Evolutionary conservation across 2,113 vertebrate genomes (phyloP).

Genomic region (Heterotis niloticus): DNA sequence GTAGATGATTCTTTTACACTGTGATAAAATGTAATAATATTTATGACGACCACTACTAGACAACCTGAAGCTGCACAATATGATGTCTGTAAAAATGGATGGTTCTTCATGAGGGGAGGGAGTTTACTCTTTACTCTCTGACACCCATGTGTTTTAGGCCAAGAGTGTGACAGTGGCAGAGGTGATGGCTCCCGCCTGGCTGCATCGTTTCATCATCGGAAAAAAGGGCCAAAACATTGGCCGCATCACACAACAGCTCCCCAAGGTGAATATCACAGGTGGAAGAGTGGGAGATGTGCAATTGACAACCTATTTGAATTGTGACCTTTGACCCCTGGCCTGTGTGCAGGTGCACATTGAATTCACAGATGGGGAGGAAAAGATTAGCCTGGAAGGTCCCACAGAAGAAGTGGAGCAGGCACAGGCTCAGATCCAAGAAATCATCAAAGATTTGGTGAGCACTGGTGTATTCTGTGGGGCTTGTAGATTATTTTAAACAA

Average conservation of each 20-base stretch:
- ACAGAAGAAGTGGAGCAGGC: constrained; percentile 69
- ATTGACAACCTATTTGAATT: not conserved
- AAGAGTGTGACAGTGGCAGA: constrained; percentile 69
- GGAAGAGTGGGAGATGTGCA: not conserved
- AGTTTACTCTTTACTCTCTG: not conserved
- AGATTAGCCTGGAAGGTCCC: constrained; percentile 70
- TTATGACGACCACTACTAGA: too few relatives aligned
- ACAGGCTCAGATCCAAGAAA: constrained; percentile 69
- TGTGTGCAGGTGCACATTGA: constrained; percentile 67
- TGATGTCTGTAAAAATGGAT: not conserved
- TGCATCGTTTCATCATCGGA: constrained; percentile 78
- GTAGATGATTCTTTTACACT: too few relatives aligned
- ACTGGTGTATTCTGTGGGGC: not conserved
- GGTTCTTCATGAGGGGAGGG: not conserved
- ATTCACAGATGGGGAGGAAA: constrained; percentile 73
- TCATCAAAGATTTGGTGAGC: constrained; percentile 70
- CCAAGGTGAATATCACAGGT: constrained; percentile 50
- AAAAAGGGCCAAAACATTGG: constrained; percentile 75
- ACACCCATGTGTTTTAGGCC: constrained; percentile 46
- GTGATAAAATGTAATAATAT: too few relatives aligned
- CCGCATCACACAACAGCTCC: constrained; percentile 70
- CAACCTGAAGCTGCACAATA: too few relatives aligned
- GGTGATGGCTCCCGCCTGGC: constrained; percentile 70
- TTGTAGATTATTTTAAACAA: too few relatives aligned
- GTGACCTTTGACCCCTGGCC: not conserved